Base-by-base conservation (phyloP, 2,888 invertebrate species). In the Macrosiphum euphorbiae region DNA sequence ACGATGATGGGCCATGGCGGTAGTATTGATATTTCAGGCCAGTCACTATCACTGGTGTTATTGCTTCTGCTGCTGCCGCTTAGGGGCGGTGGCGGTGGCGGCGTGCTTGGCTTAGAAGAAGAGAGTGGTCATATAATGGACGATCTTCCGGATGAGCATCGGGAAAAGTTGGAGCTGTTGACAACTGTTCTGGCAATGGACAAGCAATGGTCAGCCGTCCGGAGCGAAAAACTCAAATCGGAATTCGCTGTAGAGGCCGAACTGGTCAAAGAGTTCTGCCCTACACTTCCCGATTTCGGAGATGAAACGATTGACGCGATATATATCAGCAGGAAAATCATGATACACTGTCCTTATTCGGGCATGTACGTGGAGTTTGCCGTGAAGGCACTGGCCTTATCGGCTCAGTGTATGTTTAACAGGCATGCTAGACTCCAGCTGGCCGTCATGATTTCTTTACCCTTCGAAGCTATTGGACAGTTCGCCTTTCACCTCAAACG, bases 301-400 rank as follows among this genome's bases (percentile, higher is more conserved):
- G 3, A 16, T 1, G 41, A 5, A 28, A 5, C 41, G 41, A 11
- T 87, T 16, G 26, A 92, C 26, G 16, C 88, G 67, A 55, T 52
- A 24, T 0, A 11, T 2, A 1, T 41, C 10, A 4, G 88, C 13
- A 11, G 24, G 5, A 0, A 0, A 1, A 26, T 92, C n/a, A 88
- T 78, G 11, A 0, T 11, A 44, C 20, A 41, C 28, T 92, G 92
- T 8, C 44, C 28, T 13, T 26, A 52, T 26, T 88, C 92, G 0
- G 92, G 88, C 20, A 55, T 44, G 92, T 88, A 78, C 92, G 78
- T 92, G n/a, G 11, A 3, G 0, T 78, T 55, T n/a, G 92, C 88
- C 41, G 3, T 88, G 13, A 20, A n/a, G 0, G 0, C 88, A 55
- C 24, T 92, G 3, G 24, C 44, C 4, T 3, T 24, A 13, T 88